These are phyloP conservation scores for Lypha dubia DNA, from an alignment of 2,888 invertebrate genomes.

Conservation along the genomic window DNA sequence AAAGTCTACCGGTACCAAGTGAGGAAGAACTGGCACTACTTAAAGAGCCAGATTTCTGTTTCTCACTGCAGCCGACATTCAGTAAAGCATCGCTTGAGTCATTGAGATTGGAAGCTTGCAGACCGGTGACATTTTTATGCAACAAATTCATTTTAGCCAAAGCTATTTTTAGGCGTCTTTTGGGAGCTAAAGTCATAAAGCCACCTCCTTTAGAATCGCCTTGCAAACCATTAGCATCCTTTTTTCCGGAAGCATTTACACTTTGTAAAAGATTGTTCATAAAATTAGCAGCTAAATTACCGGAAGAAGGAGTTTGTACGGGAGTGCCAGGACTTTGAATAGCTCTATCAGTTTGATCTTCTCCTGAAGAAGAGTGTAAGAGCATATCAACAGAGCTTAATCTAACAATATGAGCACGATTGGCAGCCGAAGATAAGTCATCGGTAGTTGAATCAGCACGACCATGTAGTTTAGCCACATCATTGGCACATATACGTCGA, in stretches of 20 bases:
- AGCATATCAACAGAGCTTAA: constrained; percentile 90
- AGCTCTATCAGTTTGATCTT: constrained; percentile 81
- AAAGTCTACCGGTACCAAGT: constrained; percentile 83
- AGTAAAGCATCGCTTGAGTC: constrained; percentile 79
- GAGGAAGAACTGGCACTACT: constrained; percentile 76
- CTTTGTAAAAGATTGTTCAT: constrained; percentile 84
- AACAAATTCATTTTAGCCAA: constrained; percentile 93
- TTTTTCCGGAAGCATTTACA: constrained; percentile 80
- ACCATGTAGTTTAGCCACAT: constrained; percentile 87
- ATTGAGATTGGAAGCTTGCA: constrained; percentile 77
- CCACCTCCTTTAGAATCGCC: constrained; percentile 84
- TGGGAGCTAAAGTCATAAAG: constrained; percentile 94
- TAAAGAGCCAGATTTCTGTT: constrained; percentile 75
- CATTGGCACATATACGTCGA: constrained; percentile 84
- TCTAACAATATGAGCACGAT: constrained; percentile 83
- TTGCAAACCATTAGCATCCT: constrained; percentile 71
- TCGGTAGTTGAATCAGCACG: constrained; percentile 79
- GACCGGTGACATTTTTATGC: constrained; percentile 77
- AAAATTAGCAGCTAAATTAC: constrained; percentile 82
- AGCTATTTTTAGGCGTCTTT: constrained; percentile 92
- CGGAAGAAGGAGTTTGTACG: constrained; percentile 76
- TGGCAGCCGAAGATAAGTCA: constrained; percentile 74
- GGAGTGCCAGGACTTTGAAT: constrained; percentile 82
- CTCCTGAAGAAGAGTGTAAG: constrained; percentile 71
- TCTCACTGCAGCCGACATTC: constrained; percentile 74